Conservation (phyloP, 2,113 vertebrate species). For the Zingel zingel region DNA sequence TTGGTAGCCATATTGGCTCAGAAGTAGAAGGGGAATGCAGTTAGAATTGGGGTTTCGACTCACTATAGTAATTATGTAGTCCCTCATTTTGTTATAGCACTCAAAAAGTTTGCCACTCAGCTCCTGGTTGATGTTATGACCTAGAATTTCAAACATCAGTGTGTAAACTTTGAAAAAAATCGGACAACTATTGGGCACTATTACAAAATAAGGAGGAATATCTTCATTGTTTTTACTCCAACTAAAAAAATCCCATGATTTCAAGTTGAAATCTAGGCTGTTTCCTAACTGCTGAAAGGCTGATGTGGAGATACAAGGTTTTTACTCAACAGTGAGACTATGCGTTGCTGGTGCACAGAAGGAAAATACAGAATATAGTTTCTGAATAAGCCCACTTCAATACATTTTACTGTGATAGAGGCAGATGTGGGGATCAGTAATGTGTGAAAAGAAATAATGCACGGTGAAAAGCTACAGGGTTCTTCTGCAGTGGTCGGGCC, state of each 20-base stretch:
- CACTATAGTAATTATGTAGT: background rate
- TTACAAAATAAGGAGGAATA: background rate
- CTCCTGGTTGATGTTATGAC: background rate
- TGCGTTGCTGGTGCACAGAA: conserved; percentile 33
- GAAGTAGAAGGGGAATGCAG: conserved; percentile 13
- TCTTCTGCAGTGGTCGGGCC: conserved; percentile 13
- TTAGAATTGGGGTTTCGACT: background rate
- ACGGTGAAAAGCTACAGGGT: conserved; percentile 53
- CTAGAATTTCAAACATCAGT: background rate
- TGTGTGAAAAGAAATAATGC: conserved; percentile 32
- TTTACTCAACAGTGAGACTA: conserved; percentile 33
- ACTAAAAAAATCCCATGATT: background rate
- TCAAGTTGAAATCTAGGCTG: background rate
- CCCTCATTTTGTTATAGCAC: background rate
- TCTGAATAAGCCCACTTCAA: background rate
- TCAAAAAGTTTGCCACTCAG: background rate
- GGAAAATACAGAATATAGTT: background rate
- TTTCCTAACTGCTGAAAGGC: conserved; percentile 28
- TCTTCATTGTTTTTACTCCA: conserved; percentile 3
- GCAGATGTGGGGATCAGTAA: background rate
- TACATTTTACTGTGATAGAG: background rate
- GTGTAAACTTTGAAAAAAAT: background rate
- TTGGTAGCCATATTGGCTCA: background rate
- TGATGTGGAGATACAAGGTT: background rate
- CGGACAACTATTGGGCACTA: background rate